Conservation (phyloP, 2,888 invertebrate species). For the Melanophora roralis region DNA sequence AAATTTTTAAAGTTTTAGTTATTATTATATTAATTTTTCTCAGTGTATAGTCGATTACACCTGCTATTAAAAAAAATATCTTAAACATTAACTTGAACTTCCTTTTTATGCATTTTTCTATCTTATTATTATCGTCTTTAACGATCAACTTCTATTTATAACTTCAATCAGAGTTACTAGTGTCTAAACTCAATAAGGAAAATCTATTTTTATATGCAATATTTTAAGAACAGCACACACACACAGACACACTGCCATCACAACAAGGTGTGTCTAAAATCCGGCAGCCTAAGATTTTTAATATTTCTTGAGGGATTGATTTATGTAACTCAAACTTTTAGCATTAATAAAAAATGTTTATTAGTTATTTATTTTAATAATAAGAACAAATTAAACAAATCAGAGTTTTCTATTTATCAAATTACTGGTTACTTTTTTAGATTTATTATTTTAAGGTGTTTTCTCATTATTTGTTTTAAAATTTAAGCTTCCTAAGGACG, state of each 20-base stretch:
- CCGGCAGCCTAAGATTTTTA: no score
- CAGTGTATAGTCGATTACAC: conserved; percentile 45
- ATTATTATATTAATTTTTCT: conserved; percentile 32
- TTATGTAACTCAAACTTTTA: no score
- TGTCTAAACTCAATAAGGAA: conserved; percentile 33
- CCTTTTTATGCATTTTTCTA: conserved; percentile 37
- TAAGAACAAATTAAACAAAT: no score
- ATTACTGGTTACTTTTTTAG: no score
- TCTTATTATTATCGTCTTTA: conserved; percentile 17
- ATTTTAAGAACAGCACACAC: conserved; percentile 44
- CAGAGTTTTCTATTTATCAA: no score
- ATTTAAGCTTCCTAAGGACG: no score
- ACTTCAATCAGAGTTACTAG: conserved; percentile 38
- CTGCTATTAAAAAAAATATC: conserved; percentile 45
- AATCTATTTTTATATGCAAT: conserved; percentile 59
- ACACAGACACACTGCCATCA: neutral
- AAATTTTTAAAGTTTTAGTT: neutral
- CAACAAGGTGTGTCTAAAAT: no score
- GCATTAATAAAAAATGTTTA: no score
- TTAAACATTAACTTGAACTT: conserved; percentile 41
- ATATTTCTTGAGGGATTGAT: no score
- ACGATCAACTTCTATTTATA: conserved; percentile 44
- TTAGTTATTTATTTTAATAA: no score
- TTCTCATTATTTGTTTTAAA: no score
- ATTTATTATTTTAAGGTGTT: no score